Conservation (phyloP, 2,797 vertebrate genomes). For the Nannoperca australis region DNA sequence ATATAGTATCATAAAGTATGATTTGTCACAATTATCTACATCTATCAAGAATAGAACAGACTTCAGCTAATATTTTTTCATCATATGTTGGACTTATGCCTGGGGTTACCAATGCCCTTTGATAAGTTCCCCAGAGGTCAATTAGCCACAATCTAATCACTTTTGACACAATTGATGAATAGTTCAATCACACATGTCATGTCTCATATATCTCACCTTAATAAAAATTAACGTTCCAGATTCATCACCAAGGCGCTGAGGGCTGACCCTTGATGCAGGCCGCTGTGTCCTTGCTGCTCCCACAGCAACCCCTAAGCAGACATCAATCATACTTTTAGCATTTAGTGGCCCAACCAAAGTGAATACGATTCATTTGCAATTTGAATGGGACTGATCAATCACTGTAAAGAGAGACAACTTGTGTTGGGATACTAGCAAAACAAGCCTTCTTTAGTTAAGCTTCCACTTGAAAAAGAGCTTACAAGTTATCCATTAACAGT, state of each 20-base stretch:
- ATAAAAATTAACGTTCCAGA: slow-evolving; percentile 54
- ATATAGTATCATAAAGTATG: not conserved
- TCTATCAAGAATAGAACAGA: slow-evolving; percentile 10
- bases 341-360: slow-evolving; percentile 22
- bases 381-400: slow-evolving; percentile 47
- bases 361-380: slow-evolving; percentile 41
- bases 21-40: slow-evolving; percentile 12
- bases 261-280: slow-evolving; percentile 54
- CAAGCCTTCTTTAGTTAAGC: slow-evolving; percentile 13
- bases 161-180: slow-evolving; percentile 83
- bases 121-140: slow-evolving; percentile 74
- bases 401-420: slow-evolving; percentile 17
- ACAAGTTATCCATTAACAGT: slow-evolving; percentile 53
- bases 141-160: slow-evolving; percentile 80
- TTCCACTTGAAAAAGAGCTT: slow-evolving; percentile 11
- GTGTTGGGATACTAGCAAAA: slow-evolving; percentile 1
- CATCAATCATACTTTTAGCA: slow-evolving; percentile 49
- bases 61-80: not conserved
- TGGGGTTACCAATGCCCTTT: slow-evolving; percentile 50
- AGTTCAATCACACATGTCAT: slow-evolving; percentile 83
- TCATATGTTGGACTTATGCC: slow-evolving; percentile 32
- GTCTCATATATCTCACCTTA: slow-evolving; percentile 83
- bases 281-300: slow-evolving; percentile 44
- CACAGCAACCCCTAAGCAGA: not conserved
- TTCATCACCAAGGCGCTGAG: slow-evolving; percentile 56